A percentile compares a stretch with the other conserved stretches of the same genome.
Evolutionary conservation across 2,113 vertebrate genomes (phyloP).

Genomic region (Malurus melanocephalus): DNA sequence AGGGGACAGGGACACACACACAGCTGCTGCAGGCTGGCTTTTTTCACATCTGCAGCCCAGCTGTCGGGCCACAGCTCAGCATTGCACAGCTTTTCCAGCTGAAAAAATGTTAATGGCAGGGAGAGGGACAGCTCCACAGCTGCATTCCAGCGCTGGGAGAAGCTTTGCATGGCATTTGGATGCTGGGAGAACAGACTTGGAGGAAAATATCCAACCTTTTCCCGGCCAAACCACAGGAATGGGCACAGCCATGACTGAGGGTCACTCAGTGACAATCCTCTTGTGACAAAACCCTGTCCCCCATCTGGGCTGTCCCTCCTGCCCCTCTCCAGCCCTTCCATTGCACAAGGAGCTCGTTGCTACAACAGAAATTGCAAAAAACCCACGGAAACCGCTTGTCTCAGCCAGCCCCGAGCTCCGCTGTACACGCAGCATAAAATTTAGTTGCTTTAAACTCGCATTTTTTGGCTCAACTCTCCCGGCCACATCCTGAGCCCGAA

Average conservation of each 20-base stretch:
- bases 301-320: background rate
- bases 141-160: fast-evolving
- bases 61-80: background rate
- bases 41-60: constrained; percentile 38
- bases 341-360: constrained; percentile 54
- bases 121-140: background rate
- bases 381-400: constrained; percentile 54
- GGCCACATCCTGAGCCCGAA: constrained; percentile 73
- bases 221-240: background rate
- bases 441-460: constrained; percentile 61
- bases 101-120: background rate
- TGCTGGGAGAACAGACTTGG: background rate
- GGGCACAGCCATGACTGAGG: background rate
- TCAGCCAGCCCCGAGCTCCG: constrained; percentile 54
- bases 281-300: background rate
- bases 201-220: background rate
- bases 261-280: background rate
- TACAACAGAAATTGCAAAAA: constrained; percentile 62
- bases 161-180: background rate
- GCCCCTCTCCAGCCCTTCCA: constrained; percentile 6
- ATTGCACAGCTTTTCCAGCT: background rate
- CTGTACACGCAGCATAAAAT: constrained; percentile 49
- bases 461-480: constrained; percentile 66
- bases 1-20: background rate
- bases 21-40: background rate